Base-by-base conservation (phyloP, 2,113 vertebrate genomes). In the Scortum barcoo region DNA sequence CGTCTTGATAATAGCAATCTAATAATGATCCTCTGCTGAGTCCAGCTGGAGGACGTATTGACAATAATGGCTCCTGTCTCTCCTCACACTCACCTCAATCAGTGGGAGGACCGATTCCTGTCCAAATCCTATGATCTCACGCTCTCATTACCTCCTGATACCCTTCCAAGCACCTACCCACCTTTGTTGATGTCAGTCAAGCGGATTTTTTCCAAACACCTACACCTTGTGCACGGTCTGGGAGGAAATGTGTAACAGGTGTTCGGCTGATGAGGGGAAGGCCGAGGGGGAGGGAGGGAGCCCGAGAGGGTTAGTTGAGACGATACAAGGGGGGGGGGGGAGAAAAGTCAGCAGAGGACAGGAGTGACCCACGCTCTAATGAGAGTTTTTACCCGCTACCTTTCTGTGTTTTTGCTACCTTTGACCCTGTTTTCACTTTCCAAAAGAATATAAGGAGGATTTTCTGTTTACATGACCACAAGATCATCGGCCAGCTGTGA, bases 191-290 rank as follows among this genome's bases (percentile, higher is more conserved):
- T 89, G 92, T 93, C 89, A 93, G 91, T 87, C 89, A 89, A 75
- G 66, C 1, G 6, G 78, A 88, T 83, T 88, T 93, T 93, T 92
- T 92, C 89, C 90, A 89, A 92, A 93, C 89, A 92, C 92, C 92
- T 93, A 92, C 93, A 93, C 90, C 72, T 91, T 81, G 75, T 83
- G 80, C 86, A 53, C 42, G 10, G 86, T 86, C 88, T 85, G 84
- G 62, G 81, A 91, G 93, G 89, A 93, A 93, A 94, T 94, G 88
- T 93, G 89, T 83, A 93, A 91, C 93, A 94, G 93, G 93, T 94
- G 93, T 93, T 86, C 17, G 75, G 67, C 79, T 75, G 90, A 89
- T 78, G 88, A 83, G 89, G 53, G 93, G 94, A 93, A 93, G 93
- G 91, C 30, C 20, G 33, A 42, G 88, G 93, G 89, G 94, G 92